Conservation (phyloP, 2,888 invertebrate genomes). For the Leptopilina drosophilae region DNA sequence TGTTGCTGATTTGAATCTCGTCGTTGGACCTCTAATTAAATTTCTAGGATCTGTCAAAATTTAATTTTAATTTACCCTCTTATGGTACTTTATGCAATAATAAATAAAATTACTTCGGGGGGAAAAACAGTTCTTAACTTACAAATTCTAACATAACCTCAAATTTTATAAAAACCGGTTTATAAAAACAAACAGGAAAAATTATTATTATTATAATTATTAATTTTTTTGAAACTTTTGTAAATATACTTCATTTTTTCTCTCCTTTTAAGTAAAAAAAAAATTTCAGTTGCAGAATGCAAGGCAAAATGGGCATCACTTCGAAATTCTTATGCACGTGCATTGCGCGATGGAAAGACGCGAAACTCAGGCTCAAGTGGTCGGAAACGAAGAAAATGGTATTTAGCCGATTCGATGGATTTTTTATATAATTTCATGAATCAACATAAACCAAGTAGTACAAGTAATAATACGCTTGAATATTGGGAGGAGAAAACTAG, state of each 20-base stretch:
- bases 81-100: no score
- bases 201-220: no score
- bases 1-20: neutral
- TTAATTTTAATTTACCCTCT: no score
- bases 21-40: no score
- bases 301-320: slow-evolving; percentile 30
- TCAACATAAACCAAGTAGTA: slow-evolving; percentile 9
- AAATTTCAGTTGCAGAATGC: slow-evolving; percentile 29
- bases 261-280: neutral
- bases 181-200: no score
- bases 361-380: neutral
- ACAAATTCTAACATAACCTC: no score
- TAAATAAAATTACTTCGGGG: no score
- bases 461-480: neutral
- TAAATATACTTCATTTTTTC: neutral
- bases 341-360: slow-evolving; percentile 22
- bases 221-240: no score
- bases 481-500: slow-evolving; percentile 32
- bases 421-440: slow-evolving; percentile 25
- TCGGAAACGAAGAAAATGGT: slow-evolving; percentile 31
- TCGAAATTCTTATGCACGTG: slow-evolving; percentile 25
- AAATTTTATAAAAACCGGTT: no score
- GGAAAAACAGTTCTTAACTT: no score
- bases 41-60: no score
- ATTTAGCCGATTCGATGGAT: slow-evolving; percentile 33